Conservation (phyloP, 1,140 invertebrate genomes). For the Ips typographus region DNA sequence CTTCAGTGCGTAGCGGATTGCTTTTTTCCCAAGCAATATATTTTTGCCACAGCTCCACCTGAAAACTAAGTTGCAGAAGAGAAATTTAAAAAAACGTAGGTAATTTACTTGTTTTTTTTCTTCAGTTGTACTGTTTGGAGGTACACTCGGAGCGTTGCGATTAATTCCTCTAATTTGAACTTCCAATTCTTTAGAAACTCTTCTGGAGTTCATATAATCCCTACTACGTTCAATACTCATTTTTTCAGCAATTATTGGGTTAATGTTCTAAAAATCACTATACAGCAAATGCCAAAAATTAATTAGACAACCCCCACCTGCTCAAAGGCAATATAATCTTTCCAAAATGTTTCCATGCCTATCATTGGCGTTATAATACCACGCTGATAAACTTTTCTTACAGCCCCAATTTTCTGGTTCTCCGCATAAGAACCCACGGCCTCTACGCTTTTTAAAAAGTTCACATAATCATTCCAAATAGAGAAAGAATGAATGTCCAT, state of each 20-base stretch:
- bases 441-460: conserved; percentile 96
- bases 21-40: conserved; percentile 97
- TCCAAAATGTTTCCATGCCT: conserved; percentile 97
- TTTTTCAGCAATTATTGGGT: conserved; percentile 87
- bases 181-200: conserved; percentile 97
- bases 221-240: conserved; percentile 66
- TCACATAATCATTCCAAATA: conserved; percentile 98
- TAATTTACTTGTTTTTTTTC: conserved; percentile 84
- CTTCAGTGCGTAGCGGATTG: conserved; percentile 95
- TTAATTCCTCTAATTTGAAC: conserved; percentile 93
- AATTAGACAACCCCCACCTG: conserved; percentile 57
- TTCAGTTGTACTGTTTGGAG: conserved; percentile 87
- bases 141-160: conserved; percentile 89
- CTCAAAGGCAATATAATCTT: conserved; percentile 94
- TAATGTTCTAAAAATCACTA: conserved; percentile 65
- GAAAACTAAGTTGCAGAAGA: neutral
- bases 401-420: conserved; percentile 98
- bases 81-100: neutral
- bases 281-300: neutral
- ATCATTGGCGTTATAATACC: conserved; percentile 96
- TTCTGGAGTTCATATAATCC: conserved; percentile 96
- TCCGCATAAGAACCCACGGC: conserved; percentile 98
- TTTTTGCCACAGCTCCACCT: conserved; percentile 99
- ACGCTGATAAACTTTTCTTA: conserved; percentile 93
- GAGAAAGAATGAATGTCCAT: conserved; percentile 95